Evolutionary conservation across 2,113 vertebrate genomes (phyloP), one percentile per base, ranked within the genome.

Genomic region (Leucopsar rothschildi): DNA sequence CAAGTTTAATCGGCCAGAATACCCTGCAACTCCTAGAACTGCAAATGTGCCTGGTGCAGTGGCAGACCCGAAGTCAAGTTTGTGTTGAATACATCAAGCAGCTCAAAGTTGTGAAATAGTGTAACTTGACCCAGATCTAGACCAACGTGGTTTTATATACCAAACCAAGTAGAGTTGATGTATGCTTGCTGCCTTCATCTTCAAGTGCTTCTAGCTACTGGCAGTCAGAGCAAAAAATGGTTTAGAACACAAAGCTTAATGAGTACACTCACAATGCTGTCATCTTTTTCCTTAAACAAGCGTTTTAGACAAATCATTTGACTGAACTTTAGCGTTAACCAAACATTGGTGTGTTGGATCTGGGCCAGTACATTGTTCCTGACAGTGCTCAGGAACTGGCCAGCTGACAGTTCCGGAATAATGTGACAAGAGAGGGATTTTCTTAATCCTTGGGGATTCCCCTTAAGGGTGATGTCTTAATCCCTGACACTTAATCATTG

Each of bases 401-500:
- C 56, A 23, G 12, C 50, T 13, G 3, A 52, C 49, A 63, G 86
- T 70, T 81, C 39, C 0, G 18, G 72, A 88, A 50, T 72, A 88
- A 82, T 28, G 64, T 82, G 90, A 92, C 79, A 92, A 88, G 91
- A 84, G 39, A 33, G 59, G 49, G 37, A 71, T 92, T 97, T 94
- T 86, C 85, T 86, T 95, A 82, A 91, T 94, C 94, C 52, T 75
- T 60, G 88, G 88, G 88, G 78, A 90, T 85, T 88, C 82, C 88
- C 78, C 44, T 64, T 82, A 71, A 68, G 21, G 91, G 47, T 31
- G 60, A 29, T 50, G 15, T 96, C 68, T 86, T 83, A 96, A 82
- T 90, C 60, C 60, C 40, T 96, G 72, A 83, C 76, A 71, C 56
- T 90, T 90, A 92, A 83, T 96, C 88, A 78, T 81, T 92, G 71